These are phyloP conservation scores for Lepeophtheirus nordmannii DNA, from an alignment of 2,888 invertebrate species.

Conservation along the genomic window DNA sequence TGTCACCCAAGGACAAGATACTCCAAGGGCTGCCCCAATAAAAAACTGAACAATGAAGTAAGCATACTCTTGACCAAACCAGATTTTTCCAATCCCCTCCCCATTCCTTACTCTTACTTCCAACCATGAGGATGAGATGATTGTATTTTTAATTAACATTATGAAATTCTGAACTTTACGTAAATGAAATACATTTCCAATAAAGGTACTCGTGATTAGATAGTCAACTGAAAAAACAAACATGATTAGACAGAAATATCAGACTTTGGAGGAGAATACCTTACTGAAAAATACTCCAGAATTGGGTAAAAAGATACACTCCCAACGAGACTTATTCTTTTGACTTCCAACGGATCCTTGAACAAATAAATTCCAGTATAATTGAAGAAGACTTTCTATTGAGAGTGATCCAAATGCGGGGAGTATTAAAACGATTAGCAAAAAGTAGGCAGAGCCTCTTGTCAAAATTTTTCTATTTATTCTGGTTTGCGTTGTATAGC, in stretches of 20 bases:
- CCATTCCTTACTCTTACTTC: neutral
- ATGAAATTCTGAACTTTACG: neutral
- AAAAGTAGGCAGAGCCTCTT: neutral
- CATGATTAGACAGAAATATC: too few species aligned
- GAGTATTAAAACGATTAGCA: neutral
- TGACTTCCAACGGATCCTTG: neutral
- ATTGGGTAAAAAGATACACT: neutral
- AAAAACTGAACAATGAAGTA: neutral
- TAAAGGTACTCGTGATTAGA: neutral
- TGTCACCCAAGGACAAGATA: neutral
- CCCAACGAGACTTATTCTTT: neutral
- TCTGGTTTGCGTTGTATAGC: neutral
- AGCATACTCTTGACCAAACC: slow-evolving; percentile 5
- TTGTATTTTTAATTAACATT: neutral
- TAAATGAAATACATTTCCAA: neutral
- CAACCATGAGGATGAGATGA: neutral
- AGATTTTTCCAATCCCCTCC: neutral
- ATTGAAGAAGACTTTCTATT: neutral
- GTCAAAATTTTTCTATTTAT: neutral
- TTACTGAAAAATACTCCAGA: slow-evolving; percentile 2
- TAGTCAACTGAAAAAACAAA: neutral
- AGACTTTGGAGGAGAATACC: too few species aligned
- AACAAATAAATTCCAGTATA: neutral
- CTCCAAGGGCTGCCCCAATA: neutral
- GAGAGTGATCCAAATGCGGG: neutral